Conservation (phyloP, 2,113 vertebrate genomes). For the Zootoca vivipara region DNA sequence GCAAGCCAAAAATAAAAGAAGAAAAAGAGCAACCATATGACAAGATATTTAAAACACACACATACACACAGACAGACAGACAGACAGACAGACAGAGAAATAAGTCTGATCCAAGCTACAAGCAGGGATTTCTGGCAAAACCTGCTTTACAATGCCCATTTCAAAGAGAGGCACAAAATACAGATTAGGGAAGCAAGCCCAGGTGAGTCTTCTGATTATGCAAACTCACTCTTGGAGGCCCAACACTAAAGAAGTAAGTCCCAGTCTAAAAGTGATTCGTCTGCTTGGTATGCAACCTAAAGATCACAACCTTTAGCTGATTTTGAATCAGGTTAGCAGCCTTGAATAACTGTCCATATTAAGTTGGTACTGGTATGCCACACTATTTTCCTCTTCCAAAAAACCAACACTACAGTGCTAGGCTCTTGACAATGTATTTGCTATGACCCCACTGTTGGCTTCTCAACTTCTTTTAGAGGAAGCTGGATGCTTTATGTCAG, state of each 20-base stretch:
- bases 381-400: background rate
- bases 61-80: background rate
- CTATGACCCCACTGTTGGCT: background rate
- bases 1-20: background rate
- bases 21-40: background rate
- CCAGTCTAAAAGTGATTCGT: too few relatives aligned
- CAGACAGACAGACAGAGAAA: background rate
- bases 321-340: background rate
- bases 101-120: background rate
- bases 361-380: background rate
- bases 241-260: background rate
- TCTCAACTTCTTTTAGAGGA: background rate
- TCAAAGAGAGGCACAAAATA: background rate
- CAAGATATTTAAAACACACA: background rate
- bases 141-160: too few relatives aligned
- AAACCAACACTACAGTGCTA: background rate
- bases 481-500: slow-evolving; percentile 17
- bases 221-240: background rate
- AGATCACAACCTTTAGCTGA: background rate
- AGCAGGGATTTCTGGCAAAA: background rate
- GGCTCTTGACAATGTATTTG: background rate
- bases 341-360: background rate
- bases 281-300: background rate
- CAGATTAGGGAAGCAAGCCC: background rate
- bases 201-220: background rate